Percentiles rank a stretch among this genome's conserved stretches.
Evolutionary conservation across 2,888 invertebrate genomes (phyloP).

Genomic region (Pteria penguin): DNA sequence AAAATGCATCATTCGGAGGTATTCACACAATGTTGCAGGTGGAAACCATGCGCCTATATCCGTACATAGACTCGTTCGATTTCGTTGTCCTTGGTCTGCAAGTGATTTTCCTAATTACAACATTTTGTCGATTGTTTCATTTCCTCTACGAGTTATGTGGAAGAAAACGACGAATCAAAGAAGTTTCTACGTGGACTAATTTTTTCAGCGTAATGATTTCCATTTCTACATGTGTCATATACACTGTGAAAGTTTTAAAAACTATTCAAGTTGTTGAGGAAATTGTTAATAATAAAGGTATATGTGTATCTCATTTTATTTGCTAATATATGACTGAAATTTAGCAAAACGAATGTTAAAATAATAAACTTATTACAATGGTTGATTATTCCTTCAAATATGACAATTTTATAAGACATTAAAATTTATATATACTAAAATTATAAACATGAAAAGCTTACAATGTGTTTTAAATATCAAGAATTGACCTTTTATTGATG

Average conservation of each 20-base stretch:
- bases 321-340: no score
- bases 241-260: background rate
- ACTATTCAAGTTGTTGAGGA: background rate
- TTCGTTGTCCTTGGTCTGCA: slow-evolving; percentile 16
- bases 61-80: slow-evolving; percentile 21
- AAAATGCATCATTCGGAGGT: background rate
- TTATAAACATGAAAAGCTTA: no score
- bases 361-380: no score
- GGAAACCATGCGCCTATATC: slow-evolving; percentile 14
- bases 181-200: background rate
- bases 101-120: background rate
- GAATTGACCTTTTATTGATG: no score
- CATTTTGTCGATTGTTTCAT: slow-evolving; percentile 2
- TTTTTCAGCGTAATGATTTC: background rate
- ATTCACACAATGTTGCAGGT: background rate
- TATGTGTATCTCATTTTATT: no score
- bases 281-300: background rate
- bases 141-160: background rate
- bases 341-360: no score
- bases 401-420: no score
- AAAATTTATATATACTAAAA: no score
- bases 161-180: background rate
- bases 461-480: no score
- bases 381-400: no score
- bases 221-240: background rate